A percentile compares a stretch with the other conserved stretches of the same genome.
Conservation (phyloP, 2,888 invertebrate species). For the Drosophila meridionalis region DNA sequence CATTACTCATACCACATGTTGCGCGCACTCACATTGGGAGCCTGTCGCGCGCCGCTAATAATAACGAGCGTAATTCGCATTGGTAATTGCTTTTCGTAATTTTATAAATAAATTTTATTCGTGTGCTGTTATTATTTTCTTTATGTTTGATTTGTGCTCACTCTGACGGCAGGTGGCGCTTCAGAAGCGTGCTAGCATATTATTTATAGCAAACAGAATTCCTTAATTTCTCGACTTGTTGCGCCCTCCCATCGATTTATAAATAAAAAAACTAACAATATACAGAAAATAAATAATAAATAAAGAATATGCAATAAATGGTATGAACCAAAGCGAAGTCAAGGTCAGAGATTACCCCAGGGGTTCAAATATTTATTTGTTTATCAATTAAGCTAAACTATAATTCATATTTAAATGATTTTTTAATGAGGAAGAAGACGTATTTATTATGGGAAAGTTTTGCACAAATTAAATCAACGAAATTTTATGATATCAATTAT, state of each 20-base stretch:
- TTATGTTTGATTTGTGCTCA: conserved; percentile 42
- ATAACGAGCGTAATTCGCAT: conserved; percentile 52
- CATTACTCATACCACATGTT: conserved; percentile 64
- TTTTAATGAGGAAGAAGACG: background rate
- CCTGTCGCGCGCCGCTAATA: conserved; percentile 18
- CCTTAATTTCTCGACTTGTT: conserved; percentile 4
- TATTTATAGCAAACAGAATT: conserved; percentile 13
- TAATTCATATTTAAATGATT: background rate
- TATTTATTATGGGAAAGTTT: conserved; percentile 2
- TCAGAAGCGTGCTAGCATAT: conserved; percentile 45
- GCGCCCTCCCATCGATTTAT: background rate
- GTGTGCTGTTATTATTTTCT: conserved; percentile 5
- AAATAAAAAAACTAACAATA: background rate
- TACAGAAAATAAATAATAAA: background rate
- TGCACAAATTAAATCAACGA: background rate
- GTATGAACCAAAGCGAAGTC: background rate
- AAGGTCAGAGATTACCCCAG: background rate
- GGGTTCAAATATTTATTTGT: conserved; percentile 1
- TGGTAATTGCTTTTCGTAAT: conserved; percentile 19
- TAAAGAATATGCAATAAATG: background rate
- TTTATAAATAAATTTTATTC: conserved; percentile 52
- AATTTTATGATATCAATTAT: background rate
- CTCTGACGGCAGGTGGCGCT: conserved; percentile 61
- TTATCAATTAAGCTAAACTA: background rate
- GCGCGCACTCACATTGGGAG: conserved; percentile 30